Conservation (phyloP, 2,797 vertebrate genomes). For the Varecia variegata region DNA sequence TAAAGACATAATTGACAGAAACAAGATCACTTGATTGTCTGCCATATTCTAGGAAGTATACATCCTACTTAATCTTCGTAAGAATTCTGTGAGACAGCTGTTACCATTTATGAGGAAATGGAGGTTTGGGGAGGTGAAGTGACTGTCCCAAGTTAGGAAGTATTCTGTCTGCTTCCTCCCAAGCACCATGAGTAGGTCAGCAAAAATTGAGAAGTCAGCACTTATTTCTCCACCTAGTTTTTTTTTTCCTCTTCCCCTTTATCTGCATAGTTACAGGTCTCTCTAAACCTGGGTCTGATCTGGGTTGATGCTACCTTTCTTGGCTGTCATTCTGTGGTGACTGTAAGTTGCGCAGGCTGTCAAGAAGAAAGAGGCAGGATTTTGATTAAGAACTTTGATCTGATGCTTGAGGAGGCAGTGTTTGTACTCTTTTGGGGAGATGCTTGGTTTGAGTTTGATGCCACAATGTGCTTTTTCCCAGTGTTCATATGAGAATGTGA, state of each 20-base stretch:
- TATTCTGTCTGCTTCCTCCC: background rate
- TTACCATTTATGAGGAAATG: background rate
- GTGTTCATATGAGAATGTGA: background rate
- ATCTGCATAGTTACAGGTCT: background rate
- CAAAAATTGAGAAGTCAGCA: background rate
- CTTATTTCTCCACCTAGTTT: background rate
- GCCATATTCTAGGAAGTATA: background rate
- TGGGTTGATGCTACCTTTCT: background rate
- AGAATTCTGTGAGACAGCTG: background rate
- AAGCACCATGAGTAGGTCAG: background rate
- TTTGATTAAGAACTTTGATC: background rate
- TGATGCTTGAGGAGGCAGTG: background rate
- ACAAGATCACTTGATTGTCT: background rate
- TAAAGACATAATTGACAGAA: background rate
- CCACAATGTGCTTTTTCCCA: background rate
- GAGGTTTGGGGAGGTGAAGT: background rate
- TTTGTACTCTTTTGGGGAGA: background rate
- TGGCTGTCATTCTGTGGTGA: background rate
- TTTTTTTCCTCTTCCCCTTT: background rate
- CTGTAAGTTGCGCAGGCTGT: background rate
- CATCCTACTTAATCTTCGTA: background rate
- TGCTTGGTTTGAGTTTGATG: background rate
- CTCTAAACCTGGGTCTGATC: background rate
- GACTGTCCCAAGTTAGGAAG: background rate
- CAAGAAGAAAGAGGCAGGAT: background rate